Conservation (phyloP, 2,797 vertebrate genomes). For the Xenops minutus region DNA sequence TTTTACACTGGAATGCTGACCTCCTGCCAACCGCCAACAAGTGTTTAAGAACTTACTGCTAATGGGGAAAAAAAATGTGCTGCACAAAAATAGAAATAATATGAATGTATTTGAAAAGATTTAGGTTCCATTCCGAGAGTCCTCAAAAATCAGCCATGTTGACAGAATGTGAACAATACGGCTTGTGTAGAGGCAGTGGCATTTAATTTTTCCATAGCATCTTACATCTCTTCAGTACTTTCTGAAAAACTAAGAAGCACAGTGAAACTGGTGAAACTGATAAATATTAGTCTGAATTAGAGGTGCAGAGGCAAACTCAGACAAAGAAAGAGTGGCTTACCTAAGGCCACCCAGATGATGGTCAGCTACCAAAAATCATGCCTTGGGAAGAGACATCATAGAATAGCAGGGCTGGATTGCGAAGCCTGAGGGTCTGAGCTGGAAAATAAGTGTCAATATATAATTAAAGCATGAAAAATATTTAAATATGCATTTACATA, state of each 20-base stretch:
- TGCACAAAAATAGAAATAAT: background rate
- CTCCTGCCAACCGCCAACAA: background rate
- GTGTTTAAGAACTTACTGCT: conserved; percentile 21
- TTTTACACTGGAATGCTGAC: conserved; percentile 44
- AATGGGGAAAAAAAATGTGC: background rate
- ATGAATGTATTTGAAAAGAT: background rate
- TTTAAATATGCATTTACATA: background rate
- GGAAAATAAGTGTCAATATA: background rate
- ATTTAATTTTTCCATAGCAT: background rate
- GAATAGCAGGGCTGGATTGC: background rate
- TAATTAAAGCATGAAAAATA: background rate
- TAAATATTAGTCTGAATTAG: background rate
- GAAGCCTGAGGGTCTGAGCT: background rate
- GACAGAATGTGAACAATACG: background rate
- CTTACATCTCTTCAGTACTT: background rate
- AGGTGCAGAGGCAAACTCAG: background rate
- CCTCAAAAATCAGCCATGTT: background rate
- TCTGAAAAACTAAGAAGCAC: background rate
- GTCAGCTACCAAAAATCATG: background rate
- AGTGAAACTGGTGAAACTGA: background rate
- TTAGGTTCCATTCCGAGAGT: background rate
- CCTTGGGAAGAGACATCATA: background rate
- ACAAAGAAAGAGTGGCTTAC: background rate
- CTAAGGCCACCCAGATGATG: background rate
- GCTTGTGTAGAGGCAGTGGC: background rate